Evolutionary conservation across 1,140 invertebrate species (phyloP).

Genomic region (Rhagoletis zephyria): DNA sequence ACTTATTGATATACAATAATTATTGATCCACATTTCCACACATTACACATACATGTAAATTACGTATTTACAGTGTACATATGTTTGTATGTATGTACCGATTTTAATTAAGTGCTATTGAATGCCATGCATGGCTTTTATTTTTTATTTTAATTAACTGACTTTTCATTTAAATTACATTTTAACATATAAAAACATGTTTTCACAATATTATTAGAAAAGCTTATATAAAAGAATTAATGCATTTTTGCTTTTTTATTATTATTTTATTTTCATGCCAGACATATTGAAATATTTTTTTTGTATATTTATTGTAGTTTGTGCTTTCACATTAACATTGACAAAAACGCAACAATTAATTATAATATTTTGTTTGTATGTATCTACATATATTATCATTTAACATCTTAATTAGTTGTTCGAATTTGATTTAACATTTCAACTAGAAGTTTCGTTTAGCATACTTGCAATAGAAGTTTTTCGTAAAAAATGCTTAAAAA

Average conservation of each 20-base stretch:
- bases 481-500: constrained; percentile 6
- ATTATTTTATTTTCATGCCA: neutral
- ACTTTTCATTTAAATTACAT: neutral
- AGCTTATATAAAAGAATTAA: neutral
- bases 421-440: constrained; percentile 29
- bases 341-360: constrained; percentile 45
- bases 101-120: constrained; percentile 2
- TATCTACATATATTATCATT: neutral
- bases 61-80: neutral
- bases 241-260: neutral
- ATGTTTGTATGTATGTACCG: neutral
- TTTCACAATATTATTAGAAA: neutral
- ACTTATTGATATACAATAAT: neutral
- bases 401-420: constrained; percentile 34
- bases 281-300: neutral
- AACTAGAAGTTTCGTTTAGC: neutral
- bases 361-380: neutral
- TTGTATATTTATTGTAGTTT: neutral
- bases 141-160: neutral
- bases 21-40: neutral
- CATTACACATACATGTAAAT: neutral
- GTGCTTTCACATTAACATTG: constrained; percentile 50
- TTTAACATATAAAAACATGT: constrained; percentile 13
- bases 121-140: no score
- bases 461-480: neutral